phyloP scores from a whole-genome alignment of 1,140 invertebrate genomes.

The Neodiprion fabricii region DNA sequence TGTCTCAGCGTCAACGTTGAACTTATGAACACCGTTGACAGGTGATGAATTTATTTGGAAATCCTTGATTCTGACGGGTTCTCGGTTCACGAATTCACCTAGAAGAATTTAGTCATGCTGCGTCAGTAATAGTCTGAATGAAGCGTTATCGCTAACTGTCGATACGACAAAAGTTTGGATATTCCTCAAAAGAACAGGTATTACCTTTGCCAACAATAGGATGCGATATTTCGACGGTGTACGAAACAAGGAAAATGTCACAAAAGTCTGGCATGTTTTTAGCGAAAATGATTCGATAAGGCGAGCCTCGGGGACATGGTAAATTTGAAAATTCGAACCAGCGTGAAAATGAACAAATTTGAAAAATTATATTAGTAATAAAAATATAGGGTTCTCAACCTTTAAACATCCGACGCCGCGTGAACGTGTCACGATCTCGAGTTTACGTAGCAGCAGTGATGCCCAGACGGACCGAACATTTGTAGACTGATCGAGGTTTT shows the following conservation, averaged over 20 bases:
- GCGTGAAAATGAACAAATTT: constrained; percentile 8
- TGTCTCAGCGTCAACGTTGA: neutral
- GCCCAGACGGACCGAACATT: constrained; percentile 27
- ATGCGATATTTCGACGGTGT: too few relatives aligned
- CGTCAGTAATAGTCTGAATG: too few relatives aligned
- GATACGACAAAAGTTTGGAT: too few relatives aligned
- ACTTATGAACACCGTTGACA: neutral
- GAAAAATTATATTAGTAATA: constrained; percentile 25
- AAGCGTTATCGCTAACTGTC: too few relatives aligned
- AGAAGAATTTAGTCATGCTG: neutral
- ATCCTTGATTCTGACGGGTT: neutral
- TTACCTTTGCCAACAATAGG: too few relatives aligned
- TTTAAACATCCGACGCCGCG: constrained; percentile 22
- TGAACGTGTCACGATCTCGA: constrained; percentile 33
- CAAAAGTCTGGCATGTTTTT: too few relatives aligned
- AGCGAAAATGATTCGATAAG: too few relatives aligned
- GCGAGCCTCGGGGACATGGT: neutral
- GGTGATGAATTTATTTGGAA: neutral
- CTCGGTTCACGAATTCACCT: neutral
- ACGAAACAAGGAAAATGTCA: too few relatives aligned
- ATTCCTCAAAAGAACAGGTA: too few relatives aligned
- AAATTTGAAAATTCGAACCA: neutral
- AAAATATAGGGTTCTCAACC: constrained; percentile 37
- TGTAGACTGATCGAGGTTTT: constrained; percentile 4
- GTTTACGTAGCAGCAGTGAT: constrained; percentile 21